Evolutionary conservation across 2,888 invertebrate genomes (phyloP), one percentile per base, ranked within the genome.

Genomic region (Drosophila maculinotata): DNA sequence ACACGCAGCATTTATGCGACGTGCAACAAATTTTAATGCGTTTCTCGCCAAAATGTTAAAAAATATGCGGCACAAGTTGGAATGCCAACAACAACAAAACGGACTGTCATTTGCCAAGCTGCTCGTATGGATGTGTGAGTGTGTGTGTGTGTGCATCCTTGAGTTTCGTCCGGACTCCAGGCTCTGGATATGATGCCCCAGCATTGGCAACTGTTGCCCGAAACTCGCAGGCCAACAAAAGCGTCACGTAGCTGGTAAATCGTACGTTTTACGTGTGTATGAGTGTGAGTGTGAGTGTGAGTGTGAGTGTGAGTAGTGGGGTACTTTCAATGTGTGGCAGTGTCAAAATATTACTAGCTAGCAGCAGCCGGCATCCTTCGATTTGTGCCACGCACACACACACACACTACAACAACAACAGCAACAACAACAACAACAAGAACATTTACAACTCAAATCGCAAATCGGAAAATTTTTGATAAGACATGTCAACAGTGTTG

Each of bases 21-120:
- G 84, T 85, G 84, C 88, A 87, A 86, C 88, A 85, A 85, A 85
- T 85, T 85, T 83, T 83, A 87, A 85, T 87, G 84, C 86, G 86
- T 87, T 87, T 75, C 64, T 80, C 78, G 69, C 77, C 76, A 79
- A 87, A 86, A 74, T 77, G 83, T 72, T 85, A 85, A 83, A 83
- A 83, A 86, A 86, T 86, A 80, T 80, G 86, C 70, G 71, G 81
- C 84, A 84, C 87, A 84, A 82, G 75, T 87, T 77, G 88, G 86
- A 76, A 84, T 84, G 69, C 81, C 57, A 64, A 31, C 48, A 53
- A 31, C 53, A 47, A 53, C 56, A 52, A 60, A 62, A 62, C 83
- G 70, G 67, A 79, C 72, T 72, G 82, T 72, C 72, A 63, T 63
- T 63, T 73, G 59, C 63, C 48, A 39, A 42, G 69, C 65, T 65